These are phyloP conservation scores for Congeria kusceri DNA, from an alignment of 2,888 invertebrate species.

Conservation along the genomic window DNA sequence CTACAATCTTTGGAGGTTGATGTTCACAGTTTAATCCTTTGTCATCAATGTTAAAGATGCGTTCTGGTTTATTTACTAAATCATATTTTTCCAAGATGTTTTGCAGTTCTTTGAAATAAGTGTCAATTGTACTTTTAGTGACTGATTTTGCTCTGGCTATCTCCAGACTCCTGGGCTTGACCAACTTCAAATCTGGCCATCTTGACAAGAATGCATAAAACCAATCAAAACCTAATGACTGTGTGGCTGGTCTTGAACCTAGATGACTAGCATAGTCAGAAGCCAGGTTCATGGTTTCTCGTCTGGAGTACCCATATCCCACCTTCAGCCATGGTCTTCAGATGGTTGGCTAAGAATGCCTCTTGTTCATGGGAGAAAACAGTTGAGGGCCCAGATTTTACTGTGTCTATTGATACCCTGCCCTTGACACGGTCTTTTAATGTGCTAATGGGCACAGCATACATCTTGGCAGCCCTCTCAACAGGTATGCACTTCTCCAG, in stretches of 20 bases:
- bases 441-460: no score
- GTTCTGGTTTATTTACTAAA: constrained; percentile 38
- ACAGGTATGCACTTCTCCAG: background rate
- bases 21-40: constrained; percentile 43
- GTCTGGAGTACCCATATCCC: constrained; percentile 35
- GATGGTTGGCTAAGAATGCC: constrained; percentile 6
- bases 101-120: constrained; percentile 40
- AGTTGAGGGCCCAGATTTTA: constrained; percentile 17
- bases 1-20: constrained; percentile 43
- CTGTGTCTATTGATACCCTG: no score
- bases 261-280: constrained; percentile 34
- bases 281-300: constrained; percentile 37
- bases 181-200: constrained; percentile 31
- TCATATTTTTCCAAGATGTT: constrained; percentile 36
- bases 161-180: constrained; percentile 31
- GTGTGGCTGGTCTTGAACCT: background rate
- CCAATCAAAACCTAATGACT: constrained; percentile 16
- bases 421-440: no score
- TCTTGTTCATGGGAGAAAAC: constrained; percentile 19
- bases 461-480: background rate
- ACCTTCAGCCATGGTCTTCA: constrained; percentile 29
- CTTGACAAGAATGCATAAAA: constrained; percentile 13
- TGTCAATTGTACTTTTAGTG: constrained; percentile 15
- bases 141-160: constrained; percentile 33
- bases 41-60: constrained; percentile 50